Evolutionary conservation across 2,888 invertebrate species (phyloP).

Genomic region (Omphaloscelis lunosa): DNA sequence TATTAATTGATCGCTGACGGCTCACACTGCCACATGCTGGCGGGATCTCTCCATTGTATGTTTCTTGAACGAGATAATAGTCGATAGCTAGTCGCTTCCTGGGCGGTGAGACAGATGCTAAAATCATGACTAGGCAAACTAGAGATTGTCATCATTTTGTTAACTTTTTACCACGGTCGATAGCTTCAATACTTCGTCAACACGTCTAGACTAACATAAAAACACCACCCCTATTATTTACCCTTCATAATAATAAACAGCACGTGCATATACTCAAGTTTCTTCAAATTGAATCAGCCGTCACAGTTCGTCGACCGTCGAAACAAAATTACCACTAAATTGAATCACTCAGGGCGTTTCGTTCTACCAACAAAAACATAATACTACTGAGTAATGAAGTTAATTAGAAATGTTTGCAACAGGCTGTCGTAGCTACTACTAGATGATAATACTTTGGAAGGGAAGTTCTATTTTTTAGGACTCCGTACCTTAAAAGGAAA

Average conservation of each 20-base stretch:
- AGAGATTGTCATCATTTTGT: background rate
- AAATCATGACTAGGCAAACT: background rate
- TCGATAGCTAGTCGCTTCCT: background rate
- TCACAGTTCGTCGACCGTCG: conserved; percentile 44
- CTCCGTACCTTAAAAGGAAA: too few species aligned
- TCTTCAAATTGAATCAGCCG: conserved; percentile 39
- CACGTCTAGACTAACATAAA: conserved; percentile 8
- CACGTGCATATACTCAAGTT: conserved; percentile 30
- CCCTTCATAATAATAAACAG: conserved; percentile 18
- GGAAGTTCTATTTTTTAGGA: background rate
- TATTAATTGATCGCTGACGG: too few species aligned
- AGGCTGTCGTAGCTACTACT: conserved; percentile 6
- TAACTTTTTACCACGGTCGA: background rate
- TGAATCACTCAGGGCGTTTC: conserved; percentile 44
- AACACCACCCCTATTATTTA: background rate
- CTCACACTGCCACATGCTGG: too few species aligned
- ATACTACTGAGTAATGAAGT: conserved; percentile 37
- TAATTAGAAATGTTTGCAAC: conserved; percentile 37
- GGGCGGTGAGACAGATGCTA: background rate
- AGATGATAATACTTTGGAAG: background rate
- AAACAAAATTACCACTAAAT: conserved; percentile 52
- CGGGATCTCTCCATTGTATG: too few species aligned
- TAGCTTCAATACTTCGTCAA: background rate
- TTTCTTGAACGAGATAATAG: background rate
- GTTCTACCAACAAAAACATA: conserved; percentile 26